Base-by-base conservation (phyloP, 2,113 vertebrate species). In the Puffinus mauretanicus region DNA sequence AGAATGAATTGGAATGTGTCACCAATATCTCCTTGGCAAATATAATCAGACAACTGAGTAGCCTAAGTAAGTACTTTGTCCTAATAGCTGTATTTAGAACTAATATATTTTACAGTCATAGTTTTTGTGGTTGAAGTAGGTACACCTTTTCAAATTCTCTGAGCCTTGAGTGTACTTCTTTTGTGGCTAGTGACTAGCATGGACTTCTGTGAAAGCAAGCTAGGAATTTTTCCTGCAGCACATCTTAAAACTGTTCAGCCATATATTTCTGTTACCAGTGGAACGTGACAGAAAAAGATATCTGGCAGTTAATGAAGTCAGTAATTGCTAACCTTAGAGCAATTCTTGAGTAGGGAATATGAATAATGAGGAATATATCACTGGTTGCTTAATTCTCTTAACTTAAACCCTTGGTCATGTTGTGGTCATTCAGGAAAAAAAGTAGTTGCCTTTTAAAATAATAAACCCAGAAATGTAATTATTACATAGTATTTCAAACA, bases 11-110 rank as follows among this genome's bases (percentile, higher is more conserved):
- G 98, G 99, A 99, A 98, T 99, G 99, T 97, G 99, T 99, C 94
- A 99, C 99, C 92, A 99, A 99, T 98, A 98, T 99, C 96, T 99
- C 99, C 81, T 98, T 99, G 98, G 99, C 99, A 98, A 99, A 99
- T 97, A 99, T 99, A 97, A 99, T 99, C 95, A 98, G 99, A 94
- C 99, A 99, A 92, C 98, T 99, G 96, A 99, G 99, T 98, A 99
- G 99, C 97, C 98, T 99, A 93, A 99, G 99, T 99, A 97, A 99
- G 99, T 99, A 97, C 58, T 21, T 73, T 76, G 32, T 87, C n/a
- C 80, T 84, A 85, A 58, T 83, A 91, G 58, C 62, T 91, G 38
- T 70, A 34, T 86, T 83, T 90, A 65, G 38, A 81, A 40, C 25
- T 13, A 34, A 54, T n/a, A 1, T 24, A 16, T 79, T 87, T 89